phyloP scores from a whole-genome alignment of 2,888 invertebrate genomes.

The Leuctra nigra region DNA sequence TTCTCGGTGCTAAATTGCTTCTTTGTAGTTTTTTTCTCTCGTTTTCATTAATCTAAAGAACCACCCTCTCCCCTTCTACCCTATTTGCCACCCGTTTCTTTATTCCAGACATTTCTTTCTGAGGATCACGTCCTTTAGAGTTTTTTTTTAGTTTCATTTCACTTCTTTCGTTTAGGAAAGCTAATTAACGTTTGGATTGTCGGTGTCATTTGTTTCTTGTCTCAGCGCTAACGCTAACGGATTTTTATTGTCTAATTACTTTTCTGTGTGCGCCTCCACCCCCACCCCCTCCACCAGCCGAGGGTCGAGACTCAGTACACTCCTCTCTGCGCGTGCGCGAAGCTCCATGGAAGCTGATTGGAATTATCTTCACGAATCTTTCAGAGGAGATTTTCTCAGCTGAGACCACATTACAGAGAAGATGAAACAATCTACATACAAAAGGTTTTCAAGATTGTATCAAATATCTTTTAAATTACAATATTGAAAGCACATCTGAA shows the following conservation, averaged over 20 bases:
- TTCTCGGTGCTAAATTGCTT: conserved; percentile 5
- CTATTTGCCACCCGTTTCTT: too few species aligned
- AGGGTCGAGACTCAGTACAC: too few species aligned
- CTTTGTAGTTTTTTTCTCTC: conserved; percentile 7
- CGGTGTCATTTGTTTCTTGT: conserved; percentile 41
- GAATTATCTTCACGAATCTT: too few species aligned
- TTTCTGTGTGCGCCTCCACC: conserved; percentile 31
- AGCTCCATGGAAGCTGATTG: too few species aligned
- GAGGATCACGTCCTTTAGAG: conserved; percentile 2
- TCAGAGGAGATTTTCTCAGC: too few species aligned
- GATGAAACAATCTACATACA: too few species aligned
- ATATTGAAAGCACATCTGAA: too few species aligned
- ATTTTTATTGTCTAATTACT: conserved; percentile 46
- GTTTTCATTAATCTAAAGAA: conserved; percentile 16
- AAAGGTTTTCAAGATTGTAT: too few species aligned
- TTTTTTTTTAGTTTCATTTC: conserved; percentile 10
- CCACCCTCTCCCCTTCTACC: too few species aligned
- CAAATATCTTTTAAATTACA: too few species aligned
- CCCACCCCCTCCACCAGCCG: conserved; percentile 5
- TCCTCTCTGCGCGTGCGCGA: too few species aligned
- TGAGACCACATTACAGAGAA: too few species aligned
- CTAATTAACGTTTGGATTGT: conserved; percentile 28
- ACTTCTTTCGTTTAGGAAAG: conserved; percentile 10
- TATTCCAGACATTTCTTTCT: background rate
- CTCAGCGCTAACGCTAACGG: conserved; percentile 33